Evolutionary conservation across 2,888 invertebrate species (phyloP).

Genomic region (Philaethria dido): DNA sequence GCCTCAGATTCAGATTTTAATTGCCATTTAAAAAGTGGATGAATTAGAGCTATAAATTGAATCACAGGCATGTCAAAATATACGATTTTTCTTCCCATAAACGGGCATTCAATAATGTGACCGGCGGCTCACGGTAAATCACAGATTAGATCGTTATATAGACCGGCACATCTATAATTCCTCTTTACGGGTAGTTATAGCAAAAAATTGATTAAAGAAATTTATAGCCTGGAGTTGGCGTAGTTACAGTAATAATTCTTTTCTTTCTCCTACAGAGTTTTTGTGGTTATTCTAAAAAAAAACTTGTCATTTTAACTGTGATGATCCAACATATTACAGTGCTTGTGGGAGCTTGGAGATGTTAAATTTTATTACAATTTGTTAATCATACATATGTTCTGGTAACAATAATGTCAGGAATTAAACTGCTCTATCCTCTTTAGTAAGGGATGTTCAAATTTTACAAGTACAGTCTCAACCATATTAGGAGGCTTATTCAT

Average conservation of each 20-base stretch:
- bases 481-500: too few species aligned
- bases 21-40: constrained; percentile 68
- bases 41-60: constrained; percentile 74
- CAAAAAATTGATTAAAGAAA: constrained; percentile 43
- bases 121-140: constrained; percentile 70
- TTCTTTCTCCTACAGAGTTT: neutral
- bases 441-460: too few species aligned
- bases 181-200: constrained; percentile 40
- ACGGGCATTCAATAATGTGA: constrained; percentile 75
- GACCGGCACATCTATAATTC: constrained; percentile 55
- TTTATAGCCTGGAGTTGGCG: constrained; percentile 37
- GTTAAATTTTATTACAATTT: too few species aligned
- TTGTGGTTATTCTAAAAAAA: neutral
- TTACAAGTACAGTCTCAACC: too few species aligned
- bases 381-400: too few species aligned
- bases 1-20: constrained; percentile 56
- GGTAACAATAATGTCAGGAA: too few species aligned
- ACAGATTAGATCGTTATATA: constrained; percentile 58
- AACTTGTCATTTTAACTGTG: too few species aligned
- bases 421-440: too few species aligned
- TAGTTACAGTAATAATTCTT: constrained; percentile 7
- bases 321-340: too few species aligned
- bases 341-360: too few species aligned
- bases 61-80: constrained; percentile 69
- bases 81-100: constrained; percentile 77